These are phyloP conservation scores for Drosophila conformis DNA, from an alignment of 2,888 invertebrate genomes.

Conservation along the genomic window DNA sequence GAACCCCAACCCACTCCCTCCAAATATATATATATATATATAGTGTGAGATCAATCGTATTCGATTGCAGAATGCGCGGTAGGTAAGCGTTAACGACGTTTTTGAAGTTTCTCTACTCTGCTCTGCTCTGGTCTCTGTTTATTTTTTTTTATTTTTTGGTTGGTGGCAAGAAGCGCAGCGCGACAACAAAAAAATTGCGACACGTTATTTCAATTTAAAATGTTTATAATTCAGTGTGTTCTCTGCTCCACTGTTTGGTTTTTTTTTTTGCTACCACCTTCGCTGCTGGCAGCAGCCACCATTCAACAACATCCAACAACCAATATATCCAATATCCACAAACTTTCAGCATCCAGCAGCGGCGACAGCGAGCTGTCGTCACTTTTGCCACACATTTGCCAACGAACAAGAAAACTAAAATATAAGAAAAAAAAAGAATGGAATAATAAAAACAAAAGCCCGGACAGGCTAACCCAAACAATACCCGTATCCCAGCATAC, in stretches of 20 bases:
- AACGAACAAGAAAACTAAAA: constrained; percentile 24
- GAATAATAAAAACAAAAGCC: constrained; percentile 33
- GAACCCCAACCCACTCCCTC: constrained; percentile 15
- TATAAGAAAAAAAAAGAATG: constrained; percentile 22
- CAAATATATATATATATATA: neutral
- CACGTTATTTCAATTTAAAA: constrained; percentile 83
- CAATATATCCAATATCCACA: constrained; percentile 16
- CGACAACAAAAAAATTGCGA: constrained; percentile 77
- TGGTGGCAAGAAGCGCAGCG: constrained; percentile 65
- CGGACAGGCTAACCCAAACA: constrained; percentile 26
- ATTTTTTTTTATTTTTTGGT: constrained; percentile 32
- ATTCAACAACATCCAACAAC: constrained; percentile 19
- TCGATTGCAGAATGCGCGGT: constrained; percentile 83
- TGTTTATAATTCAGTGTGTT: constrained; percentile 79
- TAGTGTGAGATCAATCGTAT: constrained; percentile 82
- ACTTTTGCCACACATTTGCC: constrained; percentile 44
- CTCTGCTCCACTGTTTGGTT: constrained; percentile 36
- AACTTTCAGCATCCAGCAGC: constrained; percentile 41
- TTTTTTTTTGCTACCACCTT: constrained; percentile 45
- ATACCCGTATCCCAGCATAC: constrained; percentile 8
- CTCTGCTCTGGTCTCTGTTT: constrained; percentile 20
- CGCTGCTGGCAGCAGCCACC: constrained; percentile 34
- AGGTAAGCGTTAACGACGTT: constrained; percentile 83
- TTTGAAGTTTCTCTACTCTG: constrained; percentile 64
- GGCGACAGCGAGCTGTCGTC: constrained; percentile 56